phyloP scores from a whole-genome alignment of 2,113 vertebrate genomes.

The Eptesicus fuscus region DNA sequence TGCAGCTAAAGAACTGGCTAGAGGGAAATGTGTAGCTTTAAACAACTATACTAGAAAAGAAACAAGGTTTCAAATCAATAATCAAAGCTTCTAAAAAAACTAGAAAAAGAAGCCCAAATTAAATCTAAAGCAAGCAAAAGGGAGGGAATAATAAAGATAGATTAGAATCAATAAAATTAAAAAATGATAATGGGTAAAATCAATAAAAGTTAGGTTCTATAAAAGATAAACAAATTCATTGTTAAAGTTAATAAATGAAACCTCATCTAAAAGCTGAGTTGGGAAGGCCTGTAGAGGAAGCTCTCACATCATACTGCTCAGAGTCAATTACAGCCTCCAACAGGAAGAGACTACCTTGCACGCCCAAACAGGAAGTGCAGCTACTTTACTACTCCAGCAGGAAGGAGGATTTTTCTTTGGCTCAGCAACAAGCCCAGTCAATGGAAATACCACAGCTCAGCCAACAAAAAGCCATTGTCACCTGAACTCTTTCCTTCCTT shows the following conservation, averaged over 20 bases:
- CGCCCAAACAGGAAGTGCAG: not conserved
- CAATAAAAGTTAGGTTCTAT: not conserved
- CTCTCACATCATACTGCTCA: not conserved
- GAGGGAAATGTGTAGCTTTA: not conserved
- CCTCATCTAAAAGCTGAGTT: not conserved
- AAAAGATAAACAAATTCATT: not conserved
- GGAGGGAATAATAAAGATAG: not conserved
- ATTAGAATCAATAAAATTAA: not conserved
- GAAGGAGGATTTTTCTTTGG: not conserved
- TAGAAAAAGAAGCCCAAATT: not conserved
- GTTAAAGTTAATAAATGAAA: not conserved
- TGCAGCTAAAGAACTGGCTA: not conserved
- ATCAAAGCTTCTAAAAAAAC: constrained; percentile 3
- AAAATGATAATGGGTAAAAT: not conserved
- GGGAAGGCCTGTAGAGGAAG: not conserved
- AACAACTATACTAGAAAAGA: not conserved
- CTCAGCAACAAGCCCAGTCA: not conserved
- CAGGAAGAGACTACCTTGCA: not conserved
- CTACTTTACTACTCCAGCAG: not conserved
- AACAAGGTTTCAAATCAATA: not conserved
- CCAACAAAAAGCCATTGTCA: not conserved
- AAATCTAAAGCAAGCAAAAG: not conserved
- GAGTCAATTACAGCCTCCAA: not conserved
- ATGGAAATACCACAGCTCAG: not conserved
- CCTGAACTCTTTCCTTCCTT: not conserved